phyloP scores from a whole-genome alignment of 2,113 vertebrate genomes.

The Macroglossus sobrinus region DNA sequence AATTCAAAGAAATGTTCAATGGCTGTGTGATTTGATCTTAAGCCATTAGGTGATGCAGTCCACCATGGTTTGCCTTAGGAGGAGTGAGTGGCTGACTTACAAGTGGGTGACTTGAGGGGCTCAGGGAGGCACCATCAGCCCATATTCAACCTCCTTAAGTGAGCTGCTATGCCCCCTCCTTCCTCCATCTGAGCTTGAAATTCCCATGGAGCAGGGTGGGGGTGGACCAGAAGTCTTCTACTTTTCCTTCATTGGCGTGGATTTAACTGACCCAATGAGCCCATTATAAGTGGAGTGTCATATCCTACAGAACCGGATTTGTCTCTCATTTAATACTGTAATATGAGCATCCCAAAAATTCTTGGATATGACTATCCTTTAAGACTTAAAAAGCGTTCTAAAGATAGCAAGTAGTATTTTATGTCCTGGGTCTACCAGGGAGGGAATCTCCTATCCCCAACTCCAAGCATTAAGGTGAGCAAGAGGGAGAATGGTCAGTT shows the following conservation, averaged over 20 bases:
- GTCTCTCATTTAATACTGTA: not conserved
- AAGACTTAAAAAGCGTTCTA: not conserved
- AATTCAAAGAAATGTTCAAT: conserved; percentile 64
- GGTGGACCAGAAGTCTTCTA: not conserved
- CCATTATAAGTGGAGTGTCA: not conserved
- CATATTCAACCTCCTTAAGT: not conserved
- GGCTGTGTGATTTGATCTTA: conserved; percentile 48
- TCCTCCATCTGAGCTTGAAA: not conserved
- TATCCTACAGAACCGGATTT: not conserved
- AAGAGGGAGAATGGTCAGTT: not conserved
- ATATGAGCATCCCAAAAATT: not conserved
- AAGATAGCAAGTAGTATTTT: not conserved
- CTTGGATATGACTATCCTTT: not conserved
- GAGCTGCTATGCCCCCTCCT: not conserved
- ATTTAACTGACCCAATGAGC: not conserved
- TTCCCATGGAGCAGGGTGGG: not conserved
- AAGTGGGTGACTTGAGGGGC: not conserved
- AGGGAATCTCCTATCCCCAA: not conserved
- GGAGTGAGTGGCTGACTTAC: not conserved
- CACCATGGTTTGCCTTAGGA: not conserved
- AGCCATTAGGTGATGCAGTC: not conserved
- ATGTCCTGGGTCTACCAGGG: not conserved
- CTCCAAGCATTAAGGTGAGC: not conserved
- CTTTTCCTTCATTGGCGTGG: not conserved
- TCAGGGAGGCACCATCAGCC: not conserved